phyloP scores from a whole-genome alignment of 2,797 vertebrate genomes.

The Microctenopoma steveboyesi region DNA sequence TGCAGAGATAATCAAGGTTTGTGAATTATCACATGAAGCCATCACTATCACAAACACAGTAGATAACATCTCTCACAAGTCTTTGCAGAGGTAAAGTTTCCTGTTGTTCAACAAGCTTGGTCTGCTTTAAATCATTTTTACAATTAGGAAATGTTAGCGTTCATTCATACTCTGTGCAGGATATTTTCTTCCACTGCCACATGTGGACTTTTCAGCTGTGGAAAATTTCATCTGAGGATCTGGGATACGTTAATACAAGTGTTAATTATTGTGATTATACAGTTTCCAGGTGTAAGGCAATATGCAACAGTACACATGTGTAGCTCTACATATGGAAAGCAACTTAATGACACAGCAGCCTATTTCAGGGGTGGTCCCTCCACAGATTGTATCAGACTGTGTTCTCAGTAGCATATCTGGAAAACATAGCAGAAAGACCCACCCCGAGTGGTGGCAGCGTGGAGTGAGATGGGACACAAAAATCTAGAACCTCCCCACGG shows the following conservation, averaged over 20 bases:
- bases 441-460: background rate
- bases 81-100: background rate
- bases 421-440: constrained; percentile 35
- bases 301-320: constrained; percentile 68
- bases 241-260: background rate
- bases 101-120: background rate
- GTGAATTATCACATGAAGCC: constrained; percentile 46
- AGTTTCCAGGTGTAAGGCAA: constrained; percentile 10
- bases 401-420: constrained; percentile 13
- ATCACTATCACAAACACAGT: background rate
- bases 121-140: background rate
- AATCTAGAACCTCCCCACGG: too few relatives aligned
- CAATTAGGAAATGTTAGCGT: constrained; percentile 2
- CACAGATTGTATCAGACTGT: constrained; percentile 42
- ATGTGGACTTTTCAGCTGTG: constrained; percentile 7
- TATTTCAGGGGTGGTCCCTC: constrained; percentile 73
- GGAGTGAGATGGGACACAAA: too few relatives aligned
- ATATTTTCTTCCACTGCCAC: background rate
- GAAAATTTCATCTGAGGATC: constrained; percentile 37
- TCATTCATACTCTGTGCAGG: background rate
- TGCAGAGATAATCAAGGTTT: constrained; percentile 38
- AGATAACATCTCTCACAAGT: constrained; percentile 16
- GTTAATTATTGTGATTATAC: constrained; percentile 18
- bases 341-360: constrained; percentile 43
- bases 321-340: constrained; percentile 64